Conservation (phyloP, 2,113 vertebrate species). For the Malurus elegans region DNA sequence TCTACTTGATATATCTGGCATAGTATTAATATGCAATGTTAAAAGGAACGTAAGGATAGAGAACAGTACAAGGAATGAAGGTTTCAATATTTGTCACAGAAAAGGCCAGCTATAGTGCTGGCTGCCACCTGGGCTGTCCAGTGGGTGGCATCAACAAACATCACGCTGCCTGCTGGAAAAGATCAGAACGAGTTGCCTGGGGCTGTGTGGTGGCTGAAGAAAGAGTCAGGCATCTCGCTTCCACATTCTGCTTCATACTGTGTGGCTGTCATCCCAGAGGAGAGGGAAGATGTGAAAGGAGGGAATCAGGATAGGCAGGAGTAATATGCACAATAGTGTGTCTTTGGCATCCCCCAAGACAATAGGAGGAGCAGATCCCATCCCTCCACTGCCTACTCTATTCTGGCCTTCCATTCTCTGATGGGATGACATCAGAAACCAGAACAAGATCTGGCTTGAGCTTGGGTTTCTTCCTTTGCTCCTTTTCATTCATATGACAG, state of each 20-base stretch:
- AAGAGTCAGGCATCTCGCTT: neutral
- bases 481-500: neutral
- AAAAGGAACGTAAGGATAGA: neutral
- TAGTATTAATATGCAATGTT: neutral
- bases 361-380: neutral
- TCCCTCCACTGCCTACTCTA: neutral
- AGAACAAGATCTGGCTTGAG: neutral
- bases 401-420: neutral
- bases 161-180: neutral
- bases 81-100: neutral
- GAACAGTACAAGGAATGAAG: neutral
- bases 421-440: neutral
- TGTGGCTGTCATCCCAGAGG: neutral
- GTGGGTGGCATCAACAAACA: neutral
- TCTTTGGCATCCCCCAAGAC: neutral
- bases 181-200: neutral
- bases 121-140: fast-evolving
- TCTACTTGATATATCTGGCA: neutral
- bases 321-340: neutral
- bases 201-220: neutral
- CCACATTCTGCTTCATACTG: neutral
- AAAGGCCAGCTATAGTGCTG: neutral
- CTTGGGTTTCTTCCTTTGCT: neutral
- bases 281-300: neutral
- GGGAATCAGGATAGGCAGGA: neutral